Conservation (phyloP, 2,797 vertebrate species). For the Pseudochirops cupreus region DNA sequence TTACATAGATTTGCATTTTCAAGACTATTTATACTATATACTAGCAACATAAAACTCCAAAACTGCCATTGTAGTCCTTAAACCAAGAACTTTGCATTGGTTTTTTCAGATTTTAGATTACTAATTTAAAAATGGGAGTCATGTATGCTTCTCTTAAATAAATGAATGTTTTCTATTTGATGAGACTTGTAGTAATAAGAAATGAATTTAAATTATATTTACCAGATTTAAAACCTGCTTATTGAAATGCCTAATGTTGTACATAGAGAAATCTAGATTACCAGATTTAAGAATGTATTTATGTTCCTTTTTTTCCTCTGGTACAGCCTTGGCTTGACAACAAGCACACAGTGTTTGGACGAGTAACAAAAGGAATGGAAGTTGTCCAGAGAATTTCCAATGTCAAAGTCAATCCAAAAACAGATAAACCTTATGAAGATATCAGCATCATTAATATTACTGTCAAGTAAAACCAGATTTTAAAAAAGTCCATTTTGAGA, state of each 20-base stretch:
- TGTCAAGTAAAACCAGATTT: constrained; percentile 88
- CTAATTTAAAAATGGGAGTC: background rate
- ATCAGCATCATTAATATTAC: constrained; percentile 99
- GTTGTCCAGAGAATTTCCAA: constrained; percentile 99
- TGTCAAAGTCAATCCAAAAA: constrained; percentile 97
- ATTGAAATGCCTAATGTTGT: background rate
- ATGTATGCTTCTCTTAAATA: background rate
- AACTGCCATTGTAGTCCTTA: background rate
- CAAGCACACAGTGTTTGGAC: constrained; percentile 98
- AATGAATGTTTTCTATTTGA: background rate
- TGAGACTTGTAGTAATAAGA: constrained; percentile 18
- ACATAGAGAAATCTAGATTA: background rate
- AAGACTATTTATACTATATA: background rate
- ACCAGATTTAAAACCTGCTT: constrained; percentile 40
- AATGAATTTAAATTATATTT: constrained; percentile 53
- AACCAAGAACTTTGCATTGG: background rate
- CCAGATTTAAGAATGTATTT: constrained; percentile 39
- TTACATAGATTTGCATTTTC: background rate
- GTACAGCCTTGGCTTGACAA: constrained; percentile 98
- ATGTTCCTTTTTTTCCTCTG: constrained; percentile 55
- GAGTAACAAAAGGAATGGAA: constrained; percentile 98
- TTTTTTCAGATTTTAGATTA: background rate
- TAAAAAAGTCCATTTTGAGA: constrained; percentile 12
- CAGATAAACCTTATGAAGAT: constrained; percentile 98
- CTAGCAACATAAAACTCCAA: background rate